These are phyloP conservation scores for Noctua fimbriata DNA, from an alignment of 2,888 invertebrate genomes.

Conservation along the genomic window DNA sequence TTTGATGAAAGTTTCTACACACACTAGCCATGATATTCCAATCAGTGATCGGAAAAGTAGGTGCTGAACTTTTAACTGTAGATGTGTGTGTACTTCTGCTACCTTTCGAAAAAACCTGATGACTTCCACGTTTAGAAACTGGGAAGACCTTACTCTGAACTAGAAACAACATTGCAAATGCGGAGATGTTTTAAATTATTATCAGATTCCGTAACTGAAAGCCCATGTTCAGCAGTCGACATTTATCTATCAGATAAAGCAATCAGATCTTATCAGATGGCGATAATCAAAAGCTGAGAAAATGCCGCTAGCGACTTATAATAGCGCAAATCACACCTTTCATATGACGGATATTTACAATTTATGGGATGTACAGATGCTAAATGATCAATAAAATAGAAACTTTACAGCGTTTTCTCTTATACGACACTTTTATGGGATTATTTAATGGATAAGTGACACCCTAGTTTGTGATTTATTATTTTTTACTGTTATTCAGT, in stretches of 20 bases:
- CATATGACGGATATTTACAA: constrained; percentile 16
- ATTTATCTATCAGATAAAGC: constrained; percentile 47
- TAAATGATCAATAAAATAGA: constrained; percentile 52
- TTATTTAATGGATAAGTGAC: background rate
- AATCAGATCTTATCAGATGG: constrained; percentile 36
- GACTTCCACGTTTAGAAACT: background rate
- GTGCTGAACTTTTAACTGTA: background rate
- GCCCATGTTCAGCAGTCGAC: constrained; percentile 10
- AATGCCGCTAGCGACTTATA: constrained; percentile 16
- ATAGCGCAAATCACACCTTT: constrained; percentile 30
- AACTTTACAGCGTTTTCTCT: constrained; percentile 35
- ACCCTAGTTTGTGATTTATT: too few species aligned
- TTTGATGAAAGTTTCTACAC: too few species aligned
- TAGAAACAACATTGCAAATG: constrained; percentile 23
- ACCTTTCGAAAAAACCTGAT: background rate
- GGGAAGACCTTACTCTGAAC: background rate
- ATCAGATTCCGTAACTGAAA: constrained; percentile 7
- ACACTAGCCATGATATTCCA: background rate
- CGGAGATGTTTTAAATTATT: background rate
- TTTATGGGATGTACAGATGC: constrained; percentile 28
- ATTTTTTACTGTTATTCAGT: background rate
- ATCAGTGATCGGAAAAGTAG: background rate
- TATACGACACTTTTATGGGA: constrained; percentile 14
- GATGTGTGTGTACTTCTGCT: background rate
- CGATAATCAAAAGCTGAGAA: constrained; percentile 32